phyloP scores from a whole-genome alignment of 2,113 vertebrate genomes.

The Mus pahari region DNA sequence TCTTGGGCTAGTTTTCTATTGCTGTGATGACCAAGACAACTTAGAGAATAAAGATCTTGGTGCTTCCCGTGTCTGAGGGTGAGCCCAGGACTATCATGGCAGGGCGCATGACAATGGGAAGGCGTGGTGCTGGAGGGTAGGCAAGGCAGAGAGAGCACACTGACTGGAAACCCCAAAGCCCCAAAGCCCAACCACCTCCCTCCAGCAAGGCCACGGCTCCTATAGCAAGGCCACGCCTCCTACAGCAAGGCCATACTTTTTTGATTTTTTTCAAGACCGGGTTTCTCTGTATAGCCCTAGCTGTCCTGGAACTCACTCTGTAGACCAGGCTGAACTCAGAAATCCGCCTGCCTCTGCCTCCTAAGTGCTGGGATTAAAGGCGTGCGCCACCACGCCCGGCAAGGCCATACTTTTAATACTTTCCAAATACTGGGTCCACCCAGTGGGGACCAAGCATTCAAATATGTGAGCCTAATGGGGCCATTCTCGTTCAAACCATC shows the following conservation, averaged over 20 bases:
- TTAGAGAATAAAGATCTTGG: background rate
- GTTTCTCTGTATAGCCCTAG: no score
- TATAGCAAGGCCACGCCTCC: background rate
- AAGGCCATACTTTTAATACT: background rate
- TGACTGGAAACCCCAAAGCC: background rate
- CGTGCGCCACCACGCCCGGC: no score
- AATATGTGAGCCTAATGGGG: no score
- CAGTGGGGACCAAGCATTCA: background rate
- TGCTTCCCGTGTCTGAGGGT: no score
- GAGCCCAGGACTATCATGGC: background rate
- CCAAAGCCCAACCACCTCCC: background rate
- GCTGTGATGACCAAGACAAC: background rate
- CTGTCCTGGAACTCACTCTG: no score
- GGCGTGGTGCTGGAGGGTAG: no score
- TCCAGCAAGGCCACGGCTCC: background rate
- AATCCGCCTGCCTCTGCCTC: no score
- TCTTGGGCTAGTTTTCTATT: background rate
- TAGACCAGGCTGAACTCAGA: no score
- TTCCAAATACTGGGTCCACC: background rate
- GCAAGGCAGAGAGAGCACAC: background rate
- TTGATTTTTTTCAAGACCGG: no score
- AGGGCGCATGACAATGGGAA: rapidly evolving
- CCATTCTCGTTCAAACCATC: background rate
- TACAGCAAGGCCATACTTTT: background rate
- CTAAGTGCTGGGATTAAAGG: no score